Evolutionary conservation across 2,888 invertebrate genomes (phyloP).

Genomic region (Isoperla grammatica): DNA sequence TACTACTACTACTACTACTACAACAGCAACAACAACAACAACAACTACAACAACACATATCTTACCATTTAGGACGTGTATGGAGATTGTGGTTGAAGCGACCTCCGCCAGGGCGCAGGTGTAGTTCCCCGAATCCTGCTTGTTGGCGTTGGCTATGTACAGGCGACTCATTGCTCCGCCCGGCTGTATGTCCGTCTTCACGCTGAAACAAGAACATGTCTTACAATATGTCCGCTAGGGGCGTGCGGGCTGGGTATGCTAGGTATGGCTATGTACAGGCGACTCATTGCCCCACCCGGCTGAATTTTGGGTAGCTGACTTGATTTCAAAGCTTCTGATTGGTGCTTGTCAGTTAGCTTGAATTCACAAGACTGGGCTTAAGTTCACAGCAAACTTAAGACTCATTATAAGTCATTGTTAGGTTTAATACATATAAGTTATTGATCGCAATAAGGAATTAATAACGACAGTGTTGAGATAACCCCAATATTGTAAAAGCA

Average conservation of each 20-base stretch:
- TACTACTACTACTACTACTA: not conserved
- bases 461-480: too few relatives aligned
- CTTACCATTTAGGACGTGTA: constrained; percentile 73
- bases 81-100: constrained; percentile 60
- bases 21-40: not conserved
- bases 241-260: too few relatives aligned
- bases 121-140: constrained; percentile 73
- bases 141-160: constrained; percentile 73
- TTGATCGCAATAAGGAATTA: too few relatives aligned
- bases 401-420: too few relatives aligned
- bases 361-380: too few relatives aligned
- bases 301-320: too few relatives aligned
- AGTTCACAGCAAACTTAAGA: too few relatives aligned
- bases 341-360: too few relatives aligned
- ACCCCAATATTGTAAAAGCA: too few relatives aligned
- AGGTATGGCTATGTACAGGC: constrained; percentile 76
- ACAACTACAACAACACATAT: constrained; percentile 21
- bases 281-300: constrained; percentile 64
- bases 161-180: constrained; percentile 68
- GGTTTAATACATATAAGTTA: too few relatives aligned
- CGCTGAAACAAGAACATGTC: constrained; percentile 49
- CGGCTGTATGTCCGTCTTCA: constrained; percentile 69
- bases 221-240: not conserved
- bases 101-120: constrained; percentile 69
- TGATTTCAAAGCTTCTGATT: too few relatives aligned